A percentile compares a stretch with the other conserved stretches of the same genome.
Evolutionary conservation across 2,797 vertebrate genomes (phyloP).

Genomic region (Lemur catta): DNA sequence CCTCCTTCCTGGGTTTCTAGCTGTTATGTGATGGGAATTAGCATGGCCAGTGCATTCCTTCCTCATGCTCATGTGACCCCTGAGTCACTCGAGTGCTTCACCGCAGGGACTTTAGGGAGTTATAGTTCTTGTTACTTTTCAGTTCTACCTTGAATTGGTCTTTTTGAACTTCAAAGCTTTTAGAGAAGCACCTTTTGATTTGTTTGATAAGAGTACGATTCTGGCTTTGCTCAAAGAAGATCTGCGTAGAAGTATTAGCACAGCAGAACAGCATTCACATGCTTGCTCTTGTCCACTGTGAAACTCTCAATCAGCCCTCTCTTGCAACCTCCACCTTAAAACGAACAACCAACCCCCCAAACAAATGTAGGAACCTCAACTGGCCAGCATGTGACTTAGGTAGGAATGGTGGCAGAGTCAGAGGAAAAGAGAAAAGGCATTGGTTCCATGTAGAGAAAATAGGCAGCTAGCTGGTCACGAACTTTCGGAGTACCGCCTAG

Average conservation of each 20-base stretch:
- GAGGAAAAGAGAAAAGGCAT: not conserved
- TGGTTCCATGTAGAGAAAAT: not conserved
- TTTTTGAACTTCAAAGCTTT: not conserved
- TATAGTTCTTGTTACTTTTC: not conserved
- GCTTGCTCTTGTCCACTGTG: not conserved
- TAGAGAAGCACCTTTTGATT: not conserved
- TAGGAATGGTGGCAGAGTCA: not conserved
- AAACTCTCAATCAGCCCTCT: not conserved
- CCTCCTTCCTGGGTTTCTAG: not conserved
- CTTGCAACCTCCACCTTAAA: not conserved
- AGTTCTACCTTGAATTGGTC: not conserved
- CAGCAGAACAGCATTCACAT: rapidly evolving
- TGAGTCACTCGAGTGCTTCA: not conserved
- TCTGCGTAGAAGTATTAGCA: too few species aligned
- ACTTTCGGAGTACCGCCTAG: not conserved
- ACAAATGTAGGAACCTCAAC: not conserved
- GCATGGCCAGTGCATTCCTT: rapidly evolving
- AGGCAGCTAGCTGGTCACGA: not conserved
- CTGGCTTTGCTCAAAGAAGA: not conserved
- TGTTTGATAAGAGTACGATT: not conserved
- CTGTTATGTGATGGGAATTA: not conserved
- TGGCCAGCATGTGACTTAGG: not conserved
- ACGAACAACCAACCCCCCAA: not conserved
- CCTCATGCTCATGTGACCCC: not conserved
- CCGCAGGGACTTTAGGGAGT: too few species aligned